Evolutionary conservation across 2,888 invertebrate genomes (phyloP), one percentile per base, ranked within the genome.

Genomic region (Chironomus riparius): DNA sequence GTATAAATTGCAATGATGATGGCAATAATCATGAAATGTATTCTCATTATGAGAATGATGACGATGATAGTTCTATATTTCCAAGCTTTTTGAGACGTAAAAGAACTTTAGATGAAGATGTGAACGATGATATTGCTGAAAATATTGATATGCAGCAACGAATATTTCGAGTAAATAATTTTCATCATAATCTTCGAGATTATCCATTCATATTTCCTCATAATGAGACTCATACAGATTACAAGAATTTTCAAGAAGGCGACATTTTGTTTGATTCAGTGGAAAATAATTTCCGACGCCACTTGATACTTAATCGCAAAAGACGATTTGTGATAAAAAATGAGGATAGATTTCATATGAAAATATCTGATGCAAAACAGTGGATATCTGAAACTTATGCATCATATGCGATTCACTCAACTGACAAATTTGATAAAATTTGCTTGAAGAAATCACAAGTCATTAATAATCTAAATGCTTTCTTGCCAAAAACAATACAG

Each of bases 371-470:
- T 80, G 93, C 93, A 13, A 92, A 90, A 80, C 91, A 92, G 81
- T 93, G 93, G 93, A 90, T 92, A 81, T 91, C 93, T 15, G 94
- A 94, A 83, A 94, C 94, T 0, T 90, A 92, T 79, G 93, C 93
- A 5, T 93, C 93, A 48, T 94, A 92, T 82, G 90, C 93, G n/a
- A 92, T 94, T 84, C 93, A 93, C 76, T 92, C 92, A 47, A 89
- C 90, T 38, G 91, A 91, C 81, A 88, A 89, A 80, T 93, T 92
- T 90, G 89, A 91, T 80, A 90, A 91, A 80, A 92, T 94, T 77
- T 94, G 94, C 80, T 83, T 94, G 78, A 88, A 90, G 79, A 87
- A 89, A 79, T 93, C 93, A 4, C 94, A 94, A 81, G 90, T 90
- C 80, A 88, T 94, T 68, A 92, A 92, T 80, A 92, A 92, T 7